Percentiles rank a stretch among this genome's conserved stretches.
Conservation (phyloP, 2,888 invertebrate genomes). For the Ophion obscuratus region DNA sequence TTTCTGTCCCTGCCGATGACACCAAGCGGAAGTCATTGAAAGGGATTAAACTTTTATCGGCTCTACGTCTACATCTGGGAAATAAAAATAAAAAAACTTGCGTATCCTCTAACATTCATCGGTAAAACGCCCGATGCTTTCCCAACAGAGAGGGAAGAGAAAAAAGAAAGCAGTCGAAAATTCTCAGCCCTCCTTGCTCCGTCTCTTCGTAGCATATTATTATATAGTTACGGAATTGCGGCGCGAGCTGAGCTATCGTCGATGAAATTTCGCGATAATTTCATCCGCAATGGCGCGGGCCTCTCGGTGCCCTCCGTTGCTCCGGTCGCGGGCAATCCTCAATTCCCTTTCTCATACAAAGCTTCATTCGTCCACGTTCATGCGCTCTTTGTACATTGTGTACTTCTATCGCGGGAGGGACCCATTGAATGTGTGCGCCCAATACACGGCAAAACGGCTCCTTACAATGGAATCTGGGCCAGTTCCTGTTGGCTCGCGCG, state of each 20-base stretch:
- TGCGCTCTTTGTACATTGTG: neutral
- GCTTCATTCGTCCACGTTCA: conserved; percentile 11
- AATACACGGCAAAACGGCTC: conserved; percentile 47
- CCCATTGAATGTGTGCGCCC: conserved; percentile 31
- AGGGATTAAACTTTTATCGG: too few relatives aligned
- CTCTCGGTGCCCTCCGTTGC: conserved; percentile 45
- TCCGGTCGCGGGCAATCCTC: conserved; percentile 49
- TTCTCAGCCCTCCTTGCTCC: conserved; percentile 50
- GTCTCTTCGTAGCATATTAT: conserved; percentile 48
- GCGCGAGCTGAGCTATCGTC: conserved; percentile 63
- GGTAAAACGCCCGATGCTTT: neutral
- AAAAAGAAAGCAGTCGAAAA: conserved; percentile 16
- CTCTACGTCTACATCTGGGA: too few relatives aligned
- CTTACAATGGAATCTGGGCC: conserved; percentile 73
- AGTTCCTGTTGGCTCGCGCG: conserved; percentile 71
- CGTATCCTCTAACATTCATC: neutral
- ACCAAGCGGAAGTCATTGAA: too few relatives aligned
- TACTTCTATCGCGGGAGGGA: conserved; percentile 20
- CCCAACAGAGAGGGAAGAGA: neutral
- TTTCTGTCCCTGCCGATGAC: too few relatives aligned
- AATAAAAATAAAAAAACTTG: too few relatives aligned
- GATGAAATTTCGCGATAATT: conserved; percentile 77
- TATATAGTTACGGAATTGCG: conserved; percentile 66
- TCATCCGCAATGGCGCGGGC: conserved; percentile 33
- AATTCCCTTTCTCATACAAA: conserved; percentile 58